Evolutionary conservation across 2,797 vertebrate species (phyloP), one percentile per base, ranked within the genome.

Genomic region (Florisuga fusca): DNA sequence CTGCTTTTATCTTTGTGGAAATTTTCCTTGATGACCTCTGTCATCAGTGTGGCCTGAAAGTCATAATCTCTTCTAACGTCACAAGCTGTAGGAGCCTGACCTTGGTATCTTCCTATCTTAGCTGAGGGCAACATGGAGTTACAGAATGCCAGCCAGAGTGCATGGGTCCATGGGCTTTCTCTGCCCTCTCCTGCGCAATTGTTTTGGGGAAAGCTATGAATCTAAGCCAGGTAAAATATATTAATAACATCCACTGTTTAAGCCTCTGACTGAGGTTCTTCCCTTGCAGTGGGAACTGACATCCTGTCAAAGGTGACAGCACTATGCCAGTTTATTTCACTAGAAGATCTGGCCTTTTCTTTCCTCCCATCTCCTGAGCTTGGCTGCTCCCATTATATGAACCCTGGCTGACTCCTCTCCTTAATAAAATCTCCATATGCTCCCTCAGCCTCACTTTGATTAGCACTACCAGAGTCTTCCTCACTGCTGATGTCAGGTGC

Each of bases 401-500:
- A 36, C 15, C 16, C 38, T 87, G 77, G 41, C 71, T 88, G 33
- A 25, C 43, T 86, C 67, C 62, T 63, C 34, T 68, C 84, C 89
- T 94, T 91, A 95, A 97, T 94, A 96, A 96, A 84, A 95, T 74
- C 91, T 93, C 92, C 80, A 77, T 95, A 91, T 94, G 93, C 61
- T 96, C 80, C 89, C 93, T 88, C 90, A 87, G 95, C 77, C 74
- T 84, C 48, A 46, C 74, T 93, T 91, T 90, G 93, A 96, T 94
- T 96, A 92, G 74, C 6, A 74, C 77, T 96, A 67, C 77, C 76
- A 64, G 67, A 95, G 85, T 94, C 95, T 95, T 96, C 94, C 91
- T 96, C 73, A 15, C 61, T 36, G 78, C 87, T 95, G 91, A 94
- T 33, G 45, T 91, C 2, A 41, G 51, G 83, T 33, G 78, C 79